phyloP scores from a whole-genome alignment of 2,113 vertebrate genomes.

The Trinectes maculatus region DNA sequence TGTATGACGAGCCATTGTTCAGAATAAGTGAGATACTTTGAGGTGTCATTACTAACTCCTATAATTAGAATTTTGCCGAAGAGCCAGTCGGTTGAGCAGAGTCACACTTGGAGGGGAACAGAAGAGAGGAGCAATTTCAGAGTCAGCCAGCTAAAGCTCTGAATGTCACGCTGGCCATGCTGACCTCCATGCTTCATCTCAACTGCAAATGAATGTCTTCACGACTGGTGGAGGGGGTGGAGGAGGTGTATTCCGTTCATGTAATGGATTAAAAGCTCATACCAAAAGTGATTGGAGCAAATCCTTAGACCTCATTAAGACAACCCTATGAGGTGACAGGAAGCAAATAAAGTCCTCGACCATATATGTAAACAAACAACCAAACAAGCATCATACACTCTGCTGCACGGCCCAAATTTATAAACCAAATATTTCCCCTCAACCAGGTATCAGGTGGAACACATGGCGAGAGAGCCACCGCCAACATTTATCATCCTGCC shows the following conservation, averaged over 20 bases:
- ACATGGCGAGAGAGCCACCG: constrained; percentile 12
- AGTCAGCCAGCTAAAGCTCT: constrained; percentile 40
- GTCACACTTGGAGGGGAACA: constrained; percentile 4
- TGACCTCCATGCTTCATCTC: constrained; percentile 55
- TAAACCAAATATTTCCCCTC: constrained; percentile 24
- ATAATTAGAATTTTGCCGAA: constrained; percentile 50
- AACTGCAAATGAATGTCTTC: constrained; percentile 47
- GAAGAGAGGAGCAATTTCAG: constrained; percentile 34
- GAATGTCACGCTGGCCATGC: constrained; percentile 41
- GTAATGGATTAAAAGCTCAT: constrained; percentile 5
- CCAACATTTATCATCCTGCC: constrained; percentile 12
- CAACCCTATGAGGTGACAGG: constrained; percentile 24
- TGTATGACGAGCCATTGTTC: constrained; percentile 43
- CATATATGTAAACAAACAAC: constrained; percentile 13
- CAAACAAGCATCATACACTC: background rate
- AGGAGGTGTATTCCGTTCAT: background rate
- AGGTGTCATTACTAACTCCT: constrained; percentile 52
- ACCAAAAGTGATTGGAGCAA: constrained; percentile 18
- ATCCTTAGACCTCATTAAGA: constrained; percentile 23
- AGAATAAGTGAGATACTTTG: constrained; percentile 62
- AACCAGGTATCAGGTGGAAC: constrained; percentile 40
- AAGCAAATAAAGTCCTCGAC: constrained; percentile 17
- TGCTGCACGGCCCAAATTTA: background rate
- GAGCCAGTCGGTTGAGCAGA: constrained; percentile 38
- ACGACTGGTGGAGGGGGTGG: background rate